These are phyloP conservation scores for Megaustenia siamemsis DNA, from an alignment of 2,888 invertebrate genomes.

Conservation along the genomic window DNA sequence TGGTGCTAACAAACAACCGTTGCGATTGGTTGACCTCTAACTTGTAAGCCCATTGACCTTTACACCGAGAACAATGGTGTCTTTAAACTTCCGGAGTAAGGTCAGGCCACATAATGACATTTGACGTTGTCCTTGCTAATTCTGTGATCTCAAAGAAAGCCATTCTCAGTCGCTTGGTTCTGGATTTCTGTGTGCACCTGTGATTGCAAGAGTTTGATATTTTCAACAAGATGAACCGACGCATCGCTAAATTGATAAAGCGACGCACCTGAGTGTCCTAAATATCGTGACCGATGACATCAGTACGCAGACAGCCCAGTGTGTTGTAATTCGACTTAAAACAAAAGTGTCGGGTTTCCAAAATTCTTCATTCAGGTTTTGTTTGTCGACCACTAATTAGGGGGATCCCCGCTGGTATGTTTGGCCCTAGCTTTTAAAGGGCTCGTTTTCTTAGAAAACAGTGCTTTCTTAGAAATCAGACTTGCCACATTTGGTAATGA, in stretches of 20 bases:
- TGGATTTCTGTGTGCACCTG: conserved; percentile 15
- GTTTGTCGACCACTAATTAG: conserved; percentile 30
- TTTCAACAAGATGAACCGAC: conserved; percentile 21
- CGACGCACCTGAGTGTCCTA: conserved; percentile 31
- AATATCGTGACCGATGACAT: background rate
- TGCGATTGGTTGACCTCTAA: conserved; percentile 19
- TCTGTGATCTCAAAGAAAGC: conserved; percentile 26
- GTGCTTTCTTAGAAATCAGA: background rate
- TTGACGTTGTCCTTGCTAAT: conserved; percentile 13
- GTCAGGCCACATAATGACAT: conserved; percentile 10
- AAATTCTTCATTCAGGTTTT: background rate
- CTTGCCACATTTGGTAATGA: background rate
- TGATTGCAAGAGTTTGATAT: background rate
- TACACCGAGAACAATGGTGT: conserved; percentile 15
- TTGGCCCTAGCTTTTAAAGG: background rate
- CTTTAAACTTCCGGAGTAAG: background rate
- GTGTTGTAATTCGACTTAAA: background rate
- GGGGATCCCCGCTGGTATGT: background rate
- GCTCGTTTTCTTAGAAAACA: conserved; percentile 3
- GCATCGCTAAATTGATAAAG: conserved; percentile 27
- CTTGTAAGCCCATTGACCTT: conserved; percentile 19
- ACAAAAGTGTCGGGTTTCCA: conserved; percentile 31
- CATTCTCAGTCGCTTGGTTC: background rate
- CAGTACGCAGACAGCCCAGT: background rate
- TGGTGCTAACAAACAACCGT: background rate